Evolutionary conservation across 2,113 vertebrate species (phyloP).

Genomic region (Sclerurus mexicanus): DNA sequence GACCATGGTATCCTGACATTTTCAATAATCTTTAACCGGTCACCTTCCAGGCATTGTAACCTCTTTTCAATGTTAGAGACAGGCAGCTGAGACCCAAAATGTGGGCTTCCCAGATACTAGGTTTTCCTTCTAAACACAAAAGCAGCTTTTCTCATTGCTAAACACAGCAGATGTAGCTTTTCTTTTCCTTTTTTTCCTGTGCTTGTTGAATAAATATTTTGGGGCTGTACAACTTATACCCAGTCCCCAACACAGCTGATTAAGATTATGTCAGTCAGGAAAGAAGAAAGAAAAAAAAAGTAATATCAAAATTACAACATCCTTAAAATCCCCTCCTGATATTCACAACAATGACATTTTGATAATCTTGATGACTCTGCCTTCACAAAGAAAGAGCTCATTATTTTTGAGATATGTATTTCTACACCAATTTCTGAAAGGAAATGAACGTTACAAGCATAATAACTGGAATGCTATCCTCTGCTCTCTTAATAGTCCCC

Average conservation of each 20-base stretch:
- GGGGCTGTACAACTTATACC: not conserved
- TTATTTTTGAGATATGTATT: slow-evolving; percentile 43
- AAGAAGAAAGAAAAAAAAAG: not conserved
- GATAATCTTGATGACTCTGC: not conserved
- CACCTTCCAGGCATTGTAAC: not conserved
- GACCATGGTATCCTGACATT: not conserved
- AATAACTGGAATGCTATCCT: slow-evolving; percentile 11
- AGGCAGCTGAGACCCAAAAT: fast-evolving
- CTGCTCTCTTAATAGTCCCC: not conserved
- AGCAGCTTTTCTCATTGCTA: not conserved
- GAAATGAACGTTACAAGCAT: slow-evolving; percentile 19
- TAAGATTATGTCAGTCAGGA: not conserved
- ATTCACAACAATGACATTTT: not conserved
- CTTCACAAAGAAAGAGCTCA: not conserved
- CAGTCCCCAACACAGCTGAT: not conserved
- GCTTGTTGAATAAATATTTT: not conserved
- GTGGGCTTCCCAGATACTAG: not conserved
- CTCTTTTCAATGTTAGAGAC: not conserved
- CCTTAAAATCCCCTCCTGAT: not conserved
- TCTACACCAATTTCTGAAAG: slow-evolving; percentile 22
- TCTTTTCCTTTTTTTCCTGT: not conserved
- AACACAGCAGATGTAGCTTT: not conserved
- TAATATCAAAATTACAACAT: not conserved
- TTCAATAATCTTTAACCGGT: not conserved
- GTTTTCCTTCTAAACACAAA: not conserved